Base-by-base conservation (phyloP, 2,113 vertebrate genomes). In the Pseudorasbora parva region DNA sequence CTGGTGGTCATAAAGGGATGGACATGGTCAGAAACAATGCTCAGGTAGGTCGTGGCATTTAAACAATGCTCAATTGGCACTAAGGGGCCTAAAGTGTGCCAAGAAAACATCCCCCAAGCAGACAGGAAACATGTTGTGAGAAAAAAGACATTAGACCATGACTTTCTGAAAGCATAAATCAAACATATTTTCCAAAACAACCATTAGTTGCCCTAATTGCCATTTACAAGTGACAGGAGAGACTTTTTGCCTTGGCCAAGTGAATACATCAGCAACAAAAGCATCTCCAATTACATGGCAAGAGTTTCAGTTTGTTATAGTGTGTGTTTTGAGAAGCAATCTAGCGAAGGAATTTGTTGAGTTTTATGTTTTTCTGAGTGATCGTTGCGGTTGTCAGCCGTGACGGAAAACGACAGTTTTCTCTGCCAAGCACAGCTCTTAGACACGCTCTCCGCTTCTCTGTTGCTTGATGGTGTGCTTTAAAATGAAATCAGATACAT, bases 331-430 rank as follows among this genome's bases (percentile, higher is more conserved):
- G 64, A 41, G 33, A 27, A 17, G 45, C 23, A 74, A 51, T 51
- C 47, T 19, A 25, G 27, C 1, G 5, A 30, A 17, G 69, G n/a
- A 73, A 73, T 47, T 30, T 27, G 47, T 49, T 2, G 23, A 51
- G 72, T 54, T 74, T 68, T 27, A 74, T 54, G 25, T 54, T 74
- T 54, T 27, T 8, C 25, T 74, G 64, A 68, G 64, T 41, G 64
- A 19, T 41, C 17, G 30, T 25, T 73, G 43, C 43, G 12, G 69
- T 47, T 15, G 43, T 73, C 69, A 47, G 15, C 43, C 5, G n/a
- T 73, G 69, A 73, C 43, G 6, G 43, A 73, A 43, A 73, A 41
- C 43, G 14, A 11, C 69, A 25, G n/a, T 73, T 43, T 73, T 73
- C 43, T 73, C 17, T 68, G 30, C 17, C 4, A 17, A 41, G 64